Evolutionary conservation across 1,140 invertebrate genomes (phyloP).

Genomic region (Galleria mellonella): DNA sequence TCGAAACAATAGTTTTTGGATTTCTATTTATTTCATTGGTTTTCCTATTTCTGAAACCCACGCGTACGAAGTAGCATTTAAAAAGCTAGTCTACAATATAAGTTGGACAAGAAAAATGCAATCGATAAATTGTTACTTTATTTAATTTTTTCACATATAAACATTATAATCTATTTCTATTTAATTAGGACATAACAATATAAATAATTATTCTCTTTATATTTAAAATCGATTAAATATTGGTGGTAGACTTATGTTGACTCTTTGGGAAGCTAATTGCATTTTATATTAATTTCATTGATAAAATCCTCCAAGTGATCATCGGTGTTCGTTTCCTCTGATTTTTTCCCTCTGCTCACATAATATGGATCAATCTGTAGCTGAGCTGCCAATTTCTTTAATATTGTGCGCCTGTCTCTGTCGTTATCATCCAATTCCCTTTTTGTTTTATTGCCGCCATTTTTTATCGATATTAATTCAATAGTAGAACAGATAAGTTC

Average conservation of each 20-base stretch:
- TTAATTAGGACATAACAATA: too few relatives aligned
- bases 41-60: too few relatives aligned
- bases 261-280: constrained; percentile 23
- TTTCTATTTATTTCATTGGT: too few relatives aligned
- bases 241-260: background rate
- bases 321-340: constrained; percentile 10
- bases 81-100: too few relatives aligned
- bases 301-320: constrained; percentile 39
- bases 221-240: background rate
- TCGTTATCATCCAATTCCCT: constrained; percentile 43
- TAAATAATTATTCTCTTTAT: too few relatives aligned
- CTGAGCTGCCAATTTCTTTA: constrained; percentile 58
- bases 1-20: too few relatives aligned
- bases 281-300: constrained; percentile 35
- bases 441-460: constrained; percentile 33
- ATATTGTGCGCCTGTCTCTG: constrained; percentile 48
- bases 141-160: too few relatives aligned
- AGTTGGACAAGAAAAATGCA: too few relatives aligned
- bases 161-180: too few relatives aligned
- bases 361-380: constrained; percentile 62
- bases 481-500: constrained; percentile 53
- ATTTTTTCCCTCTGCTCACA: constrained; percentile 63
- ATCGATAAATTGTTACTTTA: too few relatives aligned
- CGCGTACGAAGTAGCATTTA: too few relatives aligned
- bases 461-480: constrained; percentile 31